Base-by-base conservation (phyloP, 2,797 vertebrate species). In the Gallinago solitaria region DNA sequence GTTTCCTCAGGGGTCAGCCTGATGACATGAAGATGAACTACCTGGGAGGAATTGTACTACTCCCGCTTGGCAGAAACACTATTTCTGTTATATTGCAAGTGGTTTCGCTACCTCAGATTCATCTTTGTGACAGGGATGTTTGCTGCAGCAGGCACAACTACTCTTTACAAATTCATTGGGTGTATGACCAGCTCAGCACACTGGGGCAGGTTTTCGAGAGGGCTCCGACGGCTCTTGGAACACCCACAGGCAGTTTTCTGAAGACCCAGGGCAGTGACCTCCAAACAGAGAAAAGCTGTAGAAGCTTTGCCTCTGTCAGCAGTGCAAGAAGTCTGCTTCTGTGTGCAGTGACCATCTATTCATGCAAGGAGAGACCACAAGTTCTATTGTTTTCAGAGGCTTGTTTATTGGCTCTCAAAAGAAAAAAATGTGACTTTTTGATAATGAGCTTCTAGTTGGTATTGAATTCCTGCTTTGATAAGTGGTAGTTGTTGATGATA, bases 341-440 rank as follows among this genome's bases (percentile, higher is more conserved):
- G 10, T 5, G 33, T 14, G 68, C 75, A 70, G 63, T 30, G 61
- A 51, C 32, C 5, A 19, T 15, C 23, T 43, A 1, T 39, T 17
- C 0, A 0, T 43, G 37, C 51, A 78, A 68, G 39, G 25, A 10
- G 8, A 0, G 7, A 53, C 12, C 4, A 2, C 48, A 41, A 75
- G 21, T 21, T 78, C 25, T 43, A n/a, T 54, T 64, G 80, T 81
- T 75, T 65, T 70, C 39, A 64, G 83, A 54, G 24, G 11, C 9
- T 37, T 68, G 30, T 39, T 35, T 41, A 28, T 76, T 79, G 25
- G 28, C 17, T 71, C 80, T 67, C 50, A 51, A 69, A 65, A 90
- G 45, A 30, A 25, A 65, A 56, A 54, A 68, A 54, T 16, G n/a
- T n/a, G 60, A n/a, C 30, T 51, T 63, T 43, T 39, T 41, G 61